A percentile compares a stretch with the other conserved stretches of the same genome.
phyloP scores from a whole-genome alignment of 2,797 vertebrate genomes.

The Argya squamiceps region DNA sequence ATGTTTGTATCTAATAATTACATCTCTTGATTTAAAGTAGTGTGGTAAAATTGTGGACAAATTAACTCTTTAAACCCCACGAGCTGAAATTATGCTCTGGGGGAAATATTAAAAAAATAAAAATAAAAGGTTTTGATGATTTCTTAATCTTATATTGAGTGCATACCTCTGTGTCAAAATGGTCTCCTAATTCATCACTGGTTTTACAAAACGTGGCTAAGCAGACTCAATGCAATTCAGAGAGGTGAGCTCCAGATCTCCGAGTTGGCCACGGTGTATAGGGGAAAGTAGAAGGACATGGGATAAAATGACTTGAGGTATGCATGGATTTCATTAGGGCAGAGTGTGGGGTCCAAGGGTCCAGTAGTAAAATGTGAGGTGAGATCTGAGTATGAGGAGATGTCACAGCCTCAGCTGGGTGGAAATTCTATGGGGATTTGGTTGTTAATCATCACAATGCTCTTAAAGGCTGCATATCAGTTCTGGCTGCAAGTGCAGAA shows the following conservation, averaged over 20 bases:
- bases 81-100: neutral
- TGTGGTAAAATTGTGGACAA: neutral
- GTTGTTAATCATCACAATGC: neutral
- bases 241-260: neutral
- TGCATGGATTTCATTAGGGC: neutral
- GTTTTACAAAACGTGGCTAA: neutral
- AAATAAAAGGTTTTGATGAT: neutral
- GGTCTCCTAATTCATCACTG: neutral
- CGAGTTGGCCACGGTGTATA: neutral
- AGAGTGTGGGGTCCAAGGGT: neutral
- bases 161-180: neutral
- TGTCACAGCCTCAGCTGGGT: neutral
- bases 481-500: neutral
- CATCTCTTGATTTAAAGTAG: neutral
- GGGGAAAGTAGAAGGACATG: neutral
- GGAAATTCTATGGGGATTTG: neutral
- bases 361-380: neutral
- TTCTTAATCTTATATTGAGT: neutral
- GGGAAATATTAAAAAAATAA: neutral
- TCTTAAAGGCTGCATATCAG: neutral
- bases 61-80: neutral
- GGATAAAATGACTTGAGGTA: neutral
- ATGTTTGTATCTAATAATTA: neutral
- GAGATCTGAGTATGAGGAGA: neutral
- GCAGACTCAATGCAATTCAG: neutral